Conservation (phyloP, 2,888 invertebrate species). For the Diaperis boleti region DNA sequence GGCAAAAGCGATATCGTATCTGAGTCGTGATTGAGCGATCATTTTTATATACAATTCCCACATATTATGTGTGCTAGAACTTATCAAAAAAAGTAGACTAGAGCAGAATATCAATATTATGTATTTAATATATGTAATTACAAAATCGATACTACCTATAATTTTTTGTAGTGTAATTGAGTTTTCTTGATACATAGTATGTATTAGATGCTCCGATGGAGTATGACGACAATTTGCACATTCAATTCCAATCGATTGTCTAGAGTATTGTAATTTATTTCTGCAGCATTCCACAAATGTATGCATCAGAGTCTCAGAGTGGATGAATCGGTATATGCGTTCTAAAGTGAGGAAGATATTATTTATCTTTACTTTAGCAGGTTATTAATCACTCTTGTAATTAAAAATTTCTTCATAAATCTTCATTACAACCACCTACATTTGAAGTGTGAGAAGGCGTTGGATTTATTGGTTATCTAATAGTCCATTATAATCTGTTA, state of each 20-base stretch:
- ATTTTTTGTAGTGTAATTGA: constrained; percentile 1
- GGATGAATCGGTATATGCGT: constrained; percentile 15
- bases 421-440: constrained; percentile 36
- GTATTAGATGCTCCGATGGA: not conserved
- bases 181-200: not conserved
- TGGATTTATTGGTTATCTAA: constrained; percentile 35
- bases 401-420: constrained; percentile 37
- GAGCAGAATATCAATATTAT: too few species aligned
- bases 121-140: too few species aligned
- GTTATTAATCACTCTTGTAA: constrained; percentile 31
- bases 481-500: constrained; percentile 23
- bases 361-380: constrained; percentile 25
- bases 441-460: constrained; percentile 36
- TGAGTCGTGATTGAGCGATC: too few species aligned
- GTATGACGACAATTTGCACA: not conserved
- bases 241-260: not conserved
- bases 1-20: too few species aligned
- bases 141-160: too few species aligned
- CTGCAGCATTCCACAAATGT: constrained; percentile 8
- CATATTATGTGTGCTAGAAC: too few species aligned
- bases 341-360: constrained; percentile 33
- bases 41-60: too few species aligned
- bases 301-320: constrained; percentile 1
- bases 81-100: too few species aligned
- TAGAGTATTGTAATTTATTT: constrained; percentile 9